Base-by-base conservation (phyloP, 2,797 vertebrate genomes). In the Anas flavirostris region DNA sequence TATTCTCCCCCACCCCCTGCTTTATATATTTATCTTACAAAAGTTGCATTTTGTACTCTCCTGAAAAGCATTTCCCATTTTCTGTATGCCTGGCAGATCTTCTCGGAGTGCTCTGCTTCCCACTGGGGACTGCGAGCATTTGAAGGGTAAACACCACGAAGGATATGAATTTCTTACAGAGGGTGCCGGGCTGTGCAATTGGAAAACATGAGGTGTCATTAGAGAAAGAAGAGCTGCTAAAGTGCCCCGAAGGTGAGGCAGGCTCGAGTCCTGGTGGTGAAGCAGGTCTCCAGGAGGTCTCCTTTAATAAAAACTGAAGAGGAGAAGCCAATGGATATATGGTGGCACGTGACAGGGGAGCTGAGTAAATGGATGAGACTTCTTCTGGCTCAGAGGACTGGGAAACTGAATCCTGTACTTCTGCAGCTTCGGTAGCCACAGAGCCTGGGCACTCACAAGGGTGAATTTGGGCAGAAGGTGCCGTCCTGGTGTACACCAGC, bases 61-160 rank as follows among this genome's bases (percentile, higher is more conserved):
- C 55, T 92, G 48, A 28, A 79, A 86, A 95, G 31, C 29, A 13
- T 92, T 81, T 90, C 74, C 52, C 5, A 12, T 88, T 77, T 88
- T 91, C 52, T 84, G 25, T 80, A 25, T 62, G 41, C 58, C 39
- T 90, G 88, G 29, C 59, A 95, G 86, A 82, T 55, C 43, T 83
- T 74, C 48, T 86, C 11, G 17, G 26, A 13, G 10, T 50, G 26
- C 63, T 73, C 39, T 46, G n/a, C 31, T 81, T 93, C 72, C 70
- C 70, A 90, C 50, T 2, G 4, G 43, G 66, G 64, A 73, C 73
- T 69, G 63, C 37, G 92, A 83, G 52, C 15, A 28, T 80, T 86
- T 8, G 16, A 94, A 95, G 41, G 46, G 23, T 90, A 69, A 82
- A 93, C 44, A 77, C 50, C 50, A 48, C 39, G 53, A 91, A 91